Percentiles rank a stretch among this genome's conserved stretches.
phyloP scores from a whole-genome alignment of 2,113 vertebrate genomes.

The Astatoreochromis straeleni region DNA sequence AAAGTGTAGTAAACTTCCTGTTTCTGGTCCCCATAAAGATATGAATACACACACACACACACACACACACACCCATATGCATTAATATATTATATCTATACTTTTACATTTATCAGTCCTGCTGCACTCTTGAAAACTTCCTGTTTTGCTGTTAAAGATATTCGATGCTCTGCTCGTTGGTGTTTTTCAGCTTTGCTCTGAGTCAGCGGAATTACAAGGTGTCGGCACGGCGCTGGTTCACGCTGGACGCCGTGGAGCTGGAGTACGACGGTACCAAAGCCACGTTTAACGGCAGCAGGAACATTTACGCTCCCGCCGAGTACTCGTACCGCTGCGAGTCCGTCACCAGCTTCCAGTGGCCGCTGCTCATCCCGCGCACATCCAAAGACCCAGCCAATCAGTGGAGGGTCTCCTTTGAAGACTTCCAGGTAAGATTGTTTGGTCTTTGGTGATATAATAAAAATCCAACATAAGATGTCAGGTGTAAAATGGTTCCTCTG shows the following conservation, averaged over 20 bases:
- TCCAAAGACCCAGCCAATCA: slow-evolving; percentile 63
- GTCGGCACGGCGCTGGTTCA: slow-evolving; percentile 81
- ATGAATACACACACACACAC: too few species aligned
- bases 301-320: slow-evolving; percentile 76
- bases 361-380: slow-evolving; percentile 53
- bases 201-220: slow-evolving; percentile 72
- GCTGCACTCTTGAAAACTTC: background rate
- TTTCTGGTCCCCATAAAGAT: background rate
- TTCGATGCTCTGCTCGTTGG: background rate
- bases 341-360: slow-evolving; percentile 63
- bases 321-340: slow-evolving; percentile 82
- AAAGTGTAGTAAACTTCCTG: background rate
- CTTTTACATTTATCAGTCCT: background rate
- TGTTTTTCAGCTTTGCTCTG: slow-evolving; percentile 71
- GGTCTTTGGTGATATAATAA: background rate
- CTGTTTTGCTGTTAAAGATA: background rate
- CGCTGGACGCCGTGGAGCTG: slow-evolving; percentile 72
- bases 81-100: background rate
- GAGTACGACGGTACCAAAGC: slow-evolving; percentile 62
- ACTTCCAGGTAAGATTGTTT: slow-evolving; percentile 78
- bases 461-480: background rate
- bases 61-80: rapidly evolving
- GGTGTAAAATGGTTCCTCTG: background rate
- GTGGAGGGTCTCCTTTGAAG: slow-evolving; percentile 75
- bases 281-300: slow-evolving; percentile 74